Base-by-base conservation (phyloP, 2,113 vertebrate genomes). In the Odocoileus virginianus region DNA sequence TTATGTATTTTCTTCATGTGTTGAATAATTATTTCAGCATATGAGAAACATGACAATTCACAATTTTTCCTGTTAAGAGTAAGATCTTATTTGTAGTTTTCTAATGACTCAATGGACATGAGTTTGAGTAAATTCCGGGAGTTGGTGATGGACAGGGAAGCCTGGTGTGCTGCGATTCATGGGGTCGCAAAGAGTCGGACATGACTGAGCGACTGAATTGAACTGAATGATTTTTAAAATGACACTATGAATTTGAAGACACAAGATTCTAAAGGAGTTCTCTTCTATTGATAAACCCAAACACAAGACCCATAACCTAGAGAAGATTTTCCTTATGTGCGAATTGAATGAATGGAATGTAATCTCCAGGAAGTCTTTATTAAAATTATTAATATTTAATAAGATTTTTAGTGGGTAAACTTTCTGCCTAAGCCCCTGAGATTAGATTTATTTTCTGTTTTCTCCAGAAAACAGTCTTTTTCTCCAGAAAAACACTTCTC, bases 291-390 rank as follows among this genome's bases (percentile, higher is more conserved):
- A 82, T 87, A 81, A 84, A 27, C 52, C 89, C 14, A 71, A 3
- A 82, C 40, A 15, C 43, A 40, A 92, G 52, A 85, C n/a, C 64
- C 9, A 81, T 79, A 96, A 86, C 36, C 55, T 40, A 52, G 79
- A 61, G 28, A 84, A 82, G 43, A 85, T 47, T 60, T 87, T 71
- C 36, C 50, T 55, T 76, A n/a, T 47, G 81, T 6, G 71, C 89
- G 13, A 96, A 12, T 30, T 28, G 45, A 94, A 45, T 92, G 47
- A 83, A 61, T 74, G 45, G 27, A 43, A 76, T 83, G 30, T n/a
- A n/a, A 88, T 91, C 95, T 95, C 74, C 94, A 97, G 82, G 87
- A 98, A 86, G 95, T 96, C 71, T 93, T 97, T 96, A 97, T 88
- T 95, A 97, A 90, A 9, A 47, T 91, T 78, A n/a, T 78, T 85